These are phyloP conservation scores for Thereuonema tuberculata DNA, from an alignment of 1,140 invertebrate genomes.

Conservation along the genomic window DNA sequence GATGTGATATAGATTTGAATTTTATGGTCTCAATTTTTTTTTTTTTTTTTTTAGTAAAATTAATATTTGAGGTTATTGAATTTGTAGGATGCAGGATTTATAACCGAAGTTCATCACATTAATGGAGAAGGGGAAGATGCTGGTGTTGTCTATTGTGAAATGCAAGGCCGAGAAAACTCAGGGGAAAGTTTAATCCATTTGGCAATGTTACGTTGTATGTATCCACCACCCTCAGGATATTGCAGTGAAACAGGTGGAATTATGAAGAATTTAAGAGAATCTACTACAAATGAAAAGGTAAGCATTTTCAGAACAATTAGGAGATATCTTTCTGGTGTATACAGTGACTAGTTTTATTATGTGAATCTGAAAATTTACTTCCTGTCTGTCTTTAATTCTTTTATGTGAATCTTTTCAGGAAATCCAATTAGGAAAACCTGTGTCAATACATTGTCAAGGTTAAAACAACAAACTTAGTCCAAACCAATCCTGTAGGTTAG, in stretches of 20 bases:
- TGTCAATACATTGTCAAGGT: neutral
- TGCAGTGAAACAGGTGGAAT: constrained; percentile 70
- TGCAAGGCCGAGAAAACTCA: constrained; percentile 70
- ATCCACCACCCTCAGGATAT: constrained; percentile 66
- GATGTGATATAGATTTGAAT: neutral
- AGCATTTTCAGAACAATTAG: too few species aligned
- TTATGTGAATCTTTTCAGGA: neutral
- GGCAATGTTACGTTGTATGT: constrained; percentile 49
- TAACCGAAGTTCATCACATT: constrained; percentile 85
- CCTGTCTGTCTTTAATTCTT: constrained; percentile 13
- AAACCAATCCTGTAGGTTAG: neutral
- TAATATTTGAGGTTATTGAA: neutral
- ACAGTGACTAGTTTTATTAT: neutral
- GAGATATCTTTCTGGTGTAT: too few species aligned
- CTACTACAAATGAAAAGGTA: constrained; percentile 67
- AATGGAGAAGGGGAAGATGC: constrained; percentile 73
- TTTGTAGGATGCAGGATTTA: constrained; percentile 55
- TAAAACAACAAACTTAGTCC: neutral
- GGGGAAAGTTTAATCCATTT: constrained; percentile 49
- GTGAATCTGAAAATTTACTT: constrained; percentile 3
- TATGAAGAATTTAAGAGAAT: constrained; percentile 65
- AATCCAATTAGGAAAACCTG: neutral
- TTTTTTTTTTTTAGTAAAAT: constrained; percentile 1
- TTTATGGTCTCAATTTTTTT: too few species aligned
- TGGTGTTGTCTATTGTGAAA: constrained; percentile 87